These are phyloP conservation scores for Neosilurus mollespiculum DNA, from an alignment of 2,797 vertebrate genomes.

Conservation along the genomic window DNA sequence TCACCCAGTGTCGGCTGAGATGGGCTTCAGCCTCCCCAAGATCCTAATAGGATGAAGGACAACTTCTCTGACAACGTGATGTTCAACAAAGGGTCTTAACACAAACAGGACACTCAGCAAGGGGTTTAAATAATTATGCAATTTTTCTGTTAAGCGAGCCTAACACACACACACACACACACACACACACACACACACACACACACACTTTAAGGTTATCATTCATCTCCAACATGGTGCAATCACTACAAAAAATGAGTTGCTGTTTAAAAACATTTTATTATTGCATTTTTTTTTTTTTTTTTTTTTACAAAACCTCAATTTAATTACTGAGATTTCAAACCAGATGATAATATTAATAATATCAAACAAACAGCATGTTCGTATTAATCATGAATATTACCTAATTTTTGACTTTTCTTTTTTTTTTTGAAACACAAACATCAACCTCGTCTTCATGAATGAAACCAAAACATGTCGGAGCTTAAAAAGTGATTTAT, in stretches of 20 bases:
- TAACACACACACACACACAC: too few species aligned
- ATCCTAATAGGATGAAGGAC: too few species aligned
- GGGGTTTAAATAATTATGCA: too few species aligned
- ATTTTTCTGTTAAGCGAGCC: too few species aligned
- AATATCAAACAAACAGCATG: background rate
- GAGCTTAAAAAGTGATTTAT: conserved; percentile 25
- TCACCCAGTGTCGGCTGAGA: too few species aligned
- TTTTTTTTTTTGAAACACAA: background rate
- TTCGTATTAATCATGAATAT: conserved; percentile 20
- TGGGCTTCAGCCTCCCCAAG: too few species aligned
- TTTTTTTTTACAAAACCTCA: conserved; percentile 37
- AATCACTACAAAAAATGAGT: background rate
- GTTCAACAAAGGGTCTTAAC: too few species aligned
- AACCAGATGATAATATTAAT: conserved; percentile 1
- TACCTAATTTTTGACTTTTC: background rate
- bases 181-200: background rate
- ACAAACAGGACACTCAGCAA: too few species aligned
- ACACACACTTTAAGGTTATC: background rate
- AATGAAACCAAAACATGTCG: conserved; percentile 1
- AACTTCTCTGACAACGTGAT: too few species aligned
- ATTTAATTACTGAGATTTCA: background rate
- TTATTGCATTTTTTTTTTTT: conserved; percentile 14
- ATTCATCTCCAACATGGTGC: background rate
- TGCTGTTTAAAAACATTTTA: conserved; percentile 35
- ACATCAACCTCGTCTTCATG: background rate